A percentile compares a stretch with the other conserved stretches of the same genome.
Conservation (phyloP, 2,797 vertebrate species). For the Rhinatrema bivittatum region DNA sequence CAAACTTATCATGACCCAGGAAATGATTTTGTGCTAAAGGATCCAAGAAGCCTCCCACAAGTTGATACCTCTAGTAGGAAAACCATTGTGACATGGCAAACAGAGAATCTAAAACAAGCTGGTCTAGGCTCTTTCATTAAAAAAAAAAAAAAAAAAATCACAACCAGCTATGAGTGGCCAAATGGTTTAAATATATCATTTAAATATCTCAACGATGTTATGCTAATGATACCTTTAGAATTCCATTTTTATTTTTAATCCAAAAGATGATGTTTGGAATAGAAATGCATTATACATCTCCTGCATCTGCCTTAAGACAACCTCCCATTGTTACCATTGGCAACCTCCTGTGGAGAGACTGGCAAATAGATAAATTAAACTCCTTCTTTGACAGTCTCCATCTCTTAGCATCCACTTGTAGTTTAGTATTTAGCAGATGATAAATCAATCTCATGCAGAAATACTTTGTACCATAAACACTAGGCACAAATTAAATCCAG, state of each 20-base stretch:
- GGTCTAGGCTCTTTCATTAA: no score
- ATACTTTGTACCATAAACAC: slow-evolving; percentile 16
- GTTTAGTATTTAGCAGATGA: slow-evolving; percentile 14
- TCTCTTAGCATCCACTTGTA: slow-evolving; percentile 9
- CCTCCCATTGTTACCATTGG: slow-evolving; percentile 32
- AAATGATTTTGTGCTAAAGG: no score
- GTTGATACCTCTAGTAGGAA: no score
- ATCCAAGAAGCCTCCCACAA: no score
- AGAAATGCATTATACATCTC: background rate
- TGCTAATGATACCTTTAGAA: background rate
- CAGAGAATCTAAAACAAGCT: no score
- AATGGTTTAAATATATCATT: no score
- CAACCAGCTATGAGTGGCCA: no score
- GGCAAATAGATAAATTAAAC: slow-evolving; percentile 38
- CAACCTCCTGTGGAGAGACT: slow-evolving; percentile 28
- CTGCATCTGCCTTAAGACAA: slow-evolving; percentile 15
- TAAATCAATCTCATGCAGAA: slow-evolving; percentile 26
- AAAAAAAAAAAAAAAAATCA: no score
- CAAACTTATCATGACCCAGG: no score
- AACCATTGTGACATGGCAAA: no score
- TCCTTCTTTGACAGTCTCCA: slow-evolving; percentile 26
- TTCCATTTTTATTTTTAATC: background rate
- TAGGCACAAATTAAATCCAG: slow-evolving; percentile 1
- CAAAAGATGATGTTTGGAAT: background rate
- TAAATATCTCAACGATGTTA: no score